Base-by-base conservation (phyloP, 1,140 invertebrate genomes). In the Drosophila ercepeae region DNA sequence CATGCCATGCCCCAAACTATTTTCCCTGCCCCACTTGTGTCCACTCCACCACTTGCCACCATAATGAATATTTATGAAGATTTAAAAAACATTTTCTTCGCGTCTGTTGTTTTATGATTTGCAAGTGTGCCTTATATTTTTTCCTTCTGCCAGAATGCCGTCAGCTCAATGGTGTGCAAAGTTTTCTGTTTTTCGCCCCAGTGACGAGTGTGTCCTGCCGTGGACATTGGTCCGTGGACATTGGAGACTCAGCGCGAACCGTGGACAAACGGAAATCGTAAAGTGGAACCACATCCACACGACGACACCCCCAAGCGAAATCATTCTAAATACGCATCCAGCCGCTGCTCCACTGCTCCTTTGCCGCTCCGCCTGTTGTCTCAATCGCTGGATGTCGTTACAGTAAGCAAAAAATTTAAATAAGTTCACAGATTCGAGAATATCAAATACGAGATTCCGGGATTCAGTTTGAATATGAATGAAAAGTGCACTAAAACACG, bases 41-140 rank as follows among this genome's bases (percentile, higher is more conserved):
- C 23, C 75, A 50, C 19, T 44, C 42, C 8, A 57, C 16, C 53
- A 48, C 53, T 60, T 42, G 55, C 60, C 61, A 11, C 57, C 84
- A 79, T 89, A 89, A 89, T 89, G 84, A 89, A 89, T 89, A 89
- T 89, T 89, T 89, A 89, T 89, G 84, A 89, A 89, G 84, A 89
- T 89, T 89, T 89, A 84, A 89, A 89, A 89, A 89, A 84, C 84
- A 89, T 84, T 89, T 89, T 89, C 84, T 79, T 78, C 82, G 84
- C 84, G 75, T 89, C 79, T 89, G 84, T 89, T 89, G 84, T 89
- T 89, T 89, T 89, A 89, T 89, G 84, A 89, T 89, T 89, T 89
- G 84, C 84, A 89, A 89, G 78, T 89, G 84, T 89, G 77, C 74
- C 70, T 36, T 54, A 55, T 46, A 39, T 73, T 42, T 42, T 42